phyloP scores from a whole-genome alignment of 2,797 vertebrate species.

The Iguana delicatissima region DNA sequence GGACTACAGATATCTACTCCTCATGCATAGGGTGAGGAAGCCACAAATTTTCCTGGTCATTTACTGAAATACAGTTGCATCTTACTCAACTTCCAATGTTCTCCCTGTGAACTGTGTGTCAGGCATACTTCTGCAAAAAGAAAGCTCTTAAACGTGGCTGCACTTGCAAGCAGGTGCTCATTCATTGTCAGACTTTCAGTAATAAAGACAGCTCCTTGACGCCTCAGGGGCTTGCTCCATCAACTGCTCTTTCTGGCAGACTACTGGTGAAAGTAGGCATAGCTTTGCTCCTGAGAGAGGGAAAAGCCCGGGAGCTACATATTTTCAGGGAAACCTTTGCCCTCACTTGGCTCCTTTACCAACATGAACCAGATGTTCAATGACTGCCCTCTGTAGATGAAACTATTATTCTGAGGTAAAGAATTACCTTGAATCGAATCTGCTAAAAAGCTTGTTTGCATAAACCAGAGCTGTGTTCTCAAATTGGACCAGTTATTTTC shows the following conservation, averaged over 20 bases:
- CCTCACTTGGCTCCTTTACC: conserved; percentile 68
- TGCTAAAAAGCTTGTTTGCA: conserved; percentile 41
- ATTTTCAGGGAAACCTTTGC: conserved; percentile 67
- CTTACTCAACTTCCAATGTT: conserved; percentile 4
- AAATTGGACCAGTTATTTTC: conserved; percentile 39
- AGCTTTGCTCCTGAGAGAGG: conserved; percentile 54
- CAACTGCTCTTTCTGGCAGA: conserved; percentile 62
- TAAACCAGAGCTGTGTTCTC: conserved; percentile 25
- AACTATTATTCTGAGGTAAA: conserved; percentile 30
- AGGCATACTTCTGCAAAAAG: conserved; percentile 55
- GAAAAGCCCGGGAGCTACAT: conserved; percentile 61
- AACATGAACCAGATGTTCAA: conserved; percentile 61
- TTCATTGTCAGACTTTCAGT: conserved; percentile 64
- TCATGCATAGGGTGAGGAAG: neutral
- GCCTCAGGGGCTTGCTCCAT: conserved; percentile 35
- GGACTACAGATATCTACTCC: neutral
- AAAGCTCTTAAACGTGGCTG: conserved; percentile 46
- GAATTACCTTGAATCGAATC: conserved; percentile 35
- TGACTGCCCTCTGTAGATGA: conserved; percentile 45
- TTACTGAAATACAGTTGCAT: neutral
- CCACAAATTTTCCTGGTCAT: accelerated
- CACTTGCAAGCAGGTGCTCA: conserved; percentile 62
- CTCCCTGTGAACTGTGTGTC: conserved; percentile 21
- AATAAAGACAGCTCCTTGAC: conserved; percentile 47
- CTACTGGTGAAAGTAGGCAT: conserved; percentile 42